Base-by-base conservation (phyloP, 2,797 vertebrate genomes). In the Botia almorhae region DNA sequence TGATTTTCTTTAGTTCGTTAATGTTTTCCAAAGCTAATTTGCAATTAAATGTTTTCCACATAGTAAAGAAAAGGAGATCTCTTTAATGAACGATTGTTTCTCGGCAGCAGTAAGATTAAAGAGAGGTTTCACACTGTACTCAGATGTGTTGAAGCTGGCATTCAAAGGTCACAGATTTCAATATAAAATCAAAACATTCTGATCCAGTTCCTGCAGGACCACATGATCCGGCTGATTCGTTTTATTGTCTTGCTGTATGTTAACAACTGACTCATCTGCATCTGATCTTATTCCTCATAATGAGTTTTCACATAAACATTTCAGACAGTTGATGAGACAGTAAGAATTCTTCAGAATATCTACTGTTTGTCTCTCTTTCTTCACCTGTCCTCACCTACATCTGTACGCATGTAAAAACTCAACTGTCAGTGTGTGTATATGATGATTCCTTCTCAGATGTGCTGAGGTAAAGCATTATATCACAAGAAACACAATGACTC, bases 401-500 rank as follows among this genome's bases (percentile, higher is more conserved):
- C 43, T 7, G 4, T 46, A 60, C 17, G 19, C 3, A 0, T 21
- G 4, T 36, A 39, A n/a, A n/a, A n/a, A n/a, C n/a, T n/a, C n/a
- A n/a, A n/a, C 10, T 74, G 12, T 83, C 85, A 84, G 82, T 84
- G 85, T 78, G 84, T 82, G 48, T 67, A 16, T 56, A n/a, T n/a
- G n/a, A n/a, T 26, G 56, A 60, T 60, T 60, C 56, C 14, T 21
- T 61, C 23, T 61, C 13, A 39, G 36, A 39, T 5, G 6, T 39
- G 6, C 19, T 65, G 69, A 68, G 55, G 33, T 65, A 21, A 46
- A 33, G 36, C 29, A 60, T 33, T 50, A 26, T 3, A 14, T 10
- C 36, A 55, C 17, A 6, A n/a, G 11, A 48, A 74, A 33, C 43
- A 69, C 74, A 89, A 85, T 89, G 87, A 89, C 88, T 89, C 87